These are phyloP conservation scores for Mesorhabditis spiculigera DNA, from an alignment of 2,888 invertebrate genomes.

Conservation along the genomic window DNA sequence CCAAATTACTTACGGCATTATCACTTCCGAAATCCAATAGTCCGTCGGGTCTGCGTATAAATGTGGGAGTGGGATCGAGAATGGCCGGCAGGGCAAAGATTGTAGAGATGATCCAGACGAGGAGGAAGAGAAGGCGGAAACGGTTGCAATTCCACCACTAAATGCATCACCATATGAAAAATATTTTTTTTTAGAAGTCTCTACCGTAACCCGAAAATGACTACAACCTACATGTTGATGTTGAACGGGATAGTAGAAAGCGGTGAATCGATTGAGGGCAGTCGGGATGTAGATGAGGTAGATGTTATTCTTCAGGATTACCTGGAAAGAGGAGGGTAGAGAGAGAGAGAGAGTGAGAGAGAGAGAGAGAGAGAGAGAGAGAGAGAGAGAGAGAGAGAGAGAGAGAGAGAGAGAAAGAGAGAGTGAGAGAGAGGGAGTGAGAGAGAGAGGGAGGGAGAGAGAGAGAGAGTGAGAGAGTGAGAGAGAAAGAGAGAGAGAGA, in stretches of 20 bases:
- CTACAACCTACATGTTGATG: neutral
- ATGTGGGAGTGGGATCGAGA: neutral
- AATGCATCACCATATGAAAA: neutral
- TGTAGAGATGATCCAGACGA: neutral
- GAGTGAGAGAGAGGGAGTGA: too few relatives aligned
- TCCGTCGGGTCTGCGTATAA: neutral
- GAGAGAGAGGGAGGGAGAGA: too few relatives aligned
- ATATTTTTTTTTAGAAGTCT: neutral
- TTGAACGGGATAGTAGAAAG: constrained; percentile 1
- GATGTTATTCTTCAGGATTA: constrained; percentile 3
- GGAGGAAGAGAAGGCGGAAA: neutral
- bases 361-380: too few relatives aligned
- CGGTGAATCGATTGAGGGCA: neutral
- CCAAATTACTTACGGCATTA: too few relatives aligned
- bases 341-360: too few relatives aligned
- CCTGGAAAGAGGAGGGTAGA: neutral
- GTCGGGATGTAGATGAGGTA: constrained; percentile 3
- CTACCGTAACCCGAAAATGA: too few relatives aligned
- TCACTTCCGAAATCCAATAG: neutral
- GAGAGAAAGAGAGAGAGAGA: too few relatives aligned
- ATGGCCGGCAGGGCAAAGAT: neutral
- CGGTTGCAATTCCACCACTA: neutral
- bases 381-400: too few relatives aligned
- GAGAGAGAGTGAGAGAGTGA: too few relatives aligned
- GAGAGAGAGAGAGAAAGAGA: too few relatives aligned